Conservation (phyloP, 2,888 invertebrate genomes). For the Bombylius major region DNA sequence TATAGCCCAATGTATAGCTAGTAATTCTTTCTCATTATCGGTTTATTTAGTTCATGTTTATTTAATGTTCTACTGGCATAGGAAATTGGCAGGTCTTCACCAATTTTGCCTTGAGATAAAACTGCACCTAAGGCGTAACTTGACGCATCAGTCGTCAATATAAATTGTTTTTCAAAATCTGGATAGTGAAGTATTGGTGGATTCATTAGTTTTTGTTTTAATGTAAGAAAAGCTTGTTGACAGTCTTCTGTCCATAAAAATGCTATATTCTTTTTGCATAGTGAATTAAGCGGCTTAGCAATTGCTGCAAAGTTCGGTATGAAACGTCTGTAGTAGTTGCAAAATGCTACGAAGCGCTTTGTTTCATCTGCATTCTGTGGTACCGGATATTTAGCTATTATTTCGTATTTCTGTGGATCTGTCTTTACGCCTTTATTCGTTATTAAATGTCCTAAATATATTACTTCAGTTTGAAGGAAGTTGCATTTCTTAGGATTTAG, state of each 20-base stretch:
- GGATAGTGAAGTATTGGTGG: background rate
- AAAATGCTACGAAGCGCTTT: conserved; percentile 13
- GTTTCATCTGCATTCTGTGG: conserved; percentile 11
- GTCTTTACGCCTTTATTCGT: conserved; percentile 11
- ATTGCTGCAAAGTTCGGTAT: conserved; percentile 14
- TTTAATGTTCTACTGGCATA: conserved; percentile 20
- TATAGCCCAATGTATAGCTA: conserved; percentile 12
- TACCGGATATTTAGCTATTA: conserved; percentile 14
- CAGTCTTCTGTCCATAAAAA: background rate
- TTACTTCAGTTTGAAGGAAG: conserved; percentile 11
- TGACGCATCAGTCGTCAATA: conserved; percentile 22
- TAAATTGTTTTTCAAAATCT: conserved; percentile 11
- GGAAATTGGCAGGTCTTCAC: conserved; percentile 17
- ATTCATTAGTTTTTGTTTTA: background rate
- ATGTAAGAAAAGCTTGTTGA: background rate
- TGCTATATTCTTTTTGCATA: conserved; percentile 8
- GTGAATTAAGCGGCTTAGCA: conserved; percentile 6
- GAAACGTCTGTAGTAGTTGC: conserved; percentile 13
- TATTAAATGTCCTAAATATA: conserved; percentile 11
- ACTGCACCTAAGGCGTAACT: conserved; percentile 18
- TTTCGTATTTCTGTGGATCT: conserved; percentile 10
- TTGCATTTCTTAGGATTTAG: conserved; percentile 2
- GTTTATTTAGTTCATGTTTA: conserved; percentile 16
- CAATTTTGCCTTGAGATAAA: conserved; percentile 15
- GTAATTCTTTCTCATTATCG: conserved; percentile 19